These are phyloP conservation scores for Motacilla alba DNA, from an alignment of 2,113 vertebrate species.

Conservation along the genomic window DNA sequence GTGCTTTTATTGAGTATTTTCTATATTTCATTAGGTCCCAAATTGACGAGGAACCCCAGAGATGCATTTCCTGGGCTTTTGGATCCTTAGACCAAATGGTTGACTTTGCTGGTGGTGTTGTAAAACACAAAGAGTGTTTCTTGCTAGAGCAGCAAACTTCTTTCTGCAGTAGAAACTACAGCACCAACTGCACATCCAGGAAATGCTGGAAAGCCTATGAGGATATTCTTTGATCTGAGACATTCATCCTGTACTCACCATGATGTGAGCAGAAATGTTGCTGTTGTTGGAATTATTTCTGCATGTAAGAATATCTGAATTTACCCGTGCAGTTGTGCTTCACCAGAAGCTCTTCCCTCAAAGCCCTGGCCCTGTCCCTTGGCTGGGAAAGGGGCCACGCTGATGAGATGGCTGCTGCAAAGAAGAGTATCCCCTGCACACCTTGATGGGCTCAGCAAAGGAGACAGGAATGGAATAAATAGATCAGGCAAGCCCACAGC, in stretches of 20 bases:
- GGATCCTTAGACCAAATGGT: slow-evolving; percentile 67
- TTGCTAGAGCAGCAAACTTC: slow-evolving; percentile 60
- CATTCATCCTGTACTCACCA: background rate
- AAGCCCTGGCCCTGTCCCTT: rapidly evolving
- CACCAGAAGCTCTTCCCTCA: background rate
- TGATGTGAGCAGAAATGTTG: background rate
- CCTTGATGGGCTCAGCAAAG: background rate
- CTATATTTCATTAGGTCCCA: slow-evolving; percentile 79
- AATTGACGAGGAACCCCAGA: slow-evolving; percentile 75
- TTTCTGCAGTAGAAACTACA: slow-evolving; percentile 14
- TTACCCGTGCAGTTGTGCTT: background rate
- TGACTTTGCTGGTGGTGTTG: slow-evolving; percentile 36
- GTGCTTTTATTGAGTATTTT: slow-evolving; percentile 83
- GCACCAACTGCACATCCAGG: slow-evolving; percentile 18
- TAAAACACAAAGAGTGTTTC: slow-evolving; percentile 50
- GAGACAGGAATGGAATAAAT: background rate
- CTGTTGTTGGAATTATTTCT: background rate
- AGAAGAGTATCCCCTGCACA: background rate
- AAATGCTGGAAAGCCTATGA: slow-evolving; percentile 16
- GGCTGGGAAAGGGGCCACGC: background rate
- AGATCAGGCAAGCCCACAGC: background rate
- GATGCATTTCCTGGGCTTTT: slow-evolving; percentile 79
- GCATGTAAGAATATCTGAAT: background rate
- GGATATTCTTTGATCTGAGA: background rate
- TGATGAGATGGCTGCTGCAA: background rate